Percentiles rank a stretch among this genome's conserved stretches.
Evolutionary conservation across 2,888 invertebrate species (phyloP).

Genomic region (Catocala sponsa): DNA sequence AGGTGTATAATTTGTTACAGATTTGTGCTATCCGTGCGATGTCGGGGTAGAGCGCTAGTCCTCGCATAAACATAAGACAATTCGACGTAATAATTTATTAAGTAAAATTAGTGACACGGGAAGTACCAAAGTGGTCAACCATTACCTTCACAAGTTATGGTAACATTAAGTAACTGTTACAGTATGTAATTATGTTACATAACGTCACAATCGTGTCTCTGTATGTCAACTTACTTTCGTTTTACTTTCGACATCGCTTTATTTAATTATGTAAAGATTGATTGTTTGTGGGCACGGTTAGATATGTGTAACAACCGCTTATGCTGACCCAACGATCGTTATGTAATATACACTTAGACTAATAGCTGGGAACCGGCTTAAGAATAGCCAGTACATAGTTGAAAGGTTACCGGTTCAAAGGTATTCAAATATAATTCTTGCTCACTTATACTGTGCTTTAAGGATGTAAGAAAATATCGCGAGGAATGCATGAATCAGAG

Average conservation of each 20-base stretch:
- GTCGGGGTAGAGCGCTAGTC: no score
- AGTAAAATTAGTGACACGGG: background rate
- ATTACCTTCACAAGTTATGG: background rate
- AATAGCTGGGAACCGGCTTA: no score
- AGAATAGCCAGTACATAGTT: no score
- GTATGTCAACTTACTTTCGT: conserved; percentile 60
- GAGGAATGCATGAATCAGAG: no score
- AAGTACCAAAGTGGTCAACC: background rate
- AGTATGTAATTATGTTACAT: conserved; percentile 59
- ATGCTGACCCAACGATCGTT: conserved; percentile 35
- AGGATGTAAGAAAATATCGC: no score
- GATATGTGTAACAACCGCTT: conserved; percentile 28
- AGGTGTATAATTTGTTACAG: no score
- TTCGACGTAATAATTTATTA: no score
- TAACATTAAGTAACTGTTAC: conserved; percentile 12
- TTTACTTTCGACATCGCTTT: conserved; percentile 47
- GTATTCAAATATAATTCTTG: no score
- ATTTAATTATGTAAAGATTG: conserved; percentile 64
- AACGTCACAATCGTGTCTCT: conserved; percentile 52
- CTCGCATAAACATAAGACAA: no score
- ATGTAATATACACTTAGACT: conserved; percentile 16
- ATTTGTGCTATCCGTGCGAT: no score
- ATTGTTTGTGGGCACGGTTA: conserved; percentile 44
- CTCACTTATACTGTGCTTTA: no score
- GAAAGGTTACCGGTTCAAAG: no score